Conservation (phyloP, 1,140 invertebrate genomes). For the Panonychus citri region DNA sequence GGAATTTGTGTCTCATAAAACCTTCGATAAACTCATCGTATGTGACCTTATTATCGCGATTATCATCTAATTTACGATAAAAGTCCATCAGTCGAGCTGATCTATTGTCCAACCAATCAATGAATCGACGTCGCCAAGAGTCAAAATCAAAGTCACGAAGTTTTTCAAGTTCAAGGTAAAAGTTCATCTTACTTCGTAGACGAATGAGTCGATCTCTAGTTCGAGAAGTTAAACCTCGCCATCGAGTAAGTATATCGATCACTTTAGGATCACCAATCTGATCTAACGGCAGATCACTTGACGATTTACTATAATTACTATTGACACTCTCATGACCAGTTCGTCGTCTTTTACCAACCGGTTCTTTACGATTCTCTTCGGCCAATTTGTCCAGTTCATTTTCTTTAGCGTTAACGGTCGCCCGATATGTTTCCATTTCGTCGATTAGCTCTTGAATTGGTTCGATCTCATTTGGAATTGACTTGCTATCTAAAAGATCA, state of each 20-base stretch:
- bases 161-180: constrained; percentile 35
- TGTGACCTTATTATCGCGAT: constrained; percentile 84
- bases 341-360: background rate
- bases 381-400: constrained; percentile 57
- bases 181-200: constrained; percentile 64
- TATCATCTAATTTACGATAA: constrained; percentile 93
- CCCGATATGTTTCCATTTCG: constrained; percentile 75
- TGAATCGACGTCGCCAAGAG: constrained; percentile 91
- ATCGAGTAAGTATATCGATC: constrained; percentile 77
- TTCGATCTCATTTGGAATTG: constrained; percentile 67
- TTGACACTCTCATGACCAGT: background rate
- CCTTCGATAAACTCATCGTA: constrained; percentile 93
- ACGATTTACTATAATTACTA: background rate
- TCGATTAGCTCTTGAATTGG: constrained; percentile 61
- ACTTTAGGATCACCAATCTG: constrained; percentile 67
- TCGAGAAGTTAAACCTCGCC: constrained; percentile 85
- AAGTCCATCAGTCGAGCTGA: constrained; percentile 90
- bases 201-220: constrained; percentile 81
- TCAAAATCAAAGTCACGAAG: constrained; percentile 98
- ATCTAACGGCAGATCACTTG: constrained; percentile 31
- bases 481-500: constrained; percentile 50
- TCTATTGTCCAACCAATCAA: constrained; percentile 98
- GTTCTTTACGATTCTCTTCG: constrained; percentile 10
- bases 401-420: constrained; percentile 59
- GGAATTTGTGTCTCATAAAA: constrained; percentile 93